Conservation (phyloP, 1,140 invertebrate species). For the Orchestia grillus region DNA sequence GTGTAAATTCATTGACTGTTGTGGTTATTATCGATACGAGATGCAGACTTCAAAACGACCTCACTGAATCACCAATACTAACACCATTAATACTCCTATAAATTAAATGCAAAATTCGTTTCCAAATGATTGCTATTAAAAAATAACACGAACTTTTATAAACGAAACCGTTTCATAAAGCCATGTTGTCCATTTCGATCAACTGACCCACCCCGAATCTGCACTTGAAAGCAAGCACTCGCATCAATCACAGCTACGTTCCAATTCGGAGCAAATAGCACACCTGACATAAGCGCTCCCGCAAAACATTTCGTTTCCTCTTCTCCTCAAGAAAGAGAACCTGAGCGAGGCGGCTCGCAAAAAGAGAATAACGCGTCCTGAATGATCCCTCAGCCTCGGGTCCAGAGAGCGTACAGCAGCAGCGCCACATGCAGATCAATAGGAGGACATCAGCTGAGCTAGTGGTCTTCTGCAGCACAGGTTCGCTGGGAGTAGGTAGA, state of each 20-base stretch:
- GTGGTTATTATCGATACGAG: neutral
- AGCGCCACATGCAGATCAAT: neutral
- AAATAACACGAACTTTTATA: neutral
- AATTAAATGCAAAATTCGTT: neutral
- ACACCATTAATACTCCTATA: neutral
- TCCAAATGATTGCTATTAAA: neutral
- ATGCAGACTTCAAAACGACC: neutral
- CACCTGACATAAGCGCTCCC: neutral
- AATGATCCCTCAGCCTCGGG: constrained; percentile 14
- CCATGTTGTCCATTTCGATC: neutral
- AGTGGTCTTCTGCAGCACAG: neutral
- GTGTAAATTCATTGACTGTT: neutral
- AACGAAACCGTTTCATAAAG: neutral
- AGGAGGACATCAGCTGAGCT: constrained; percentile 26
- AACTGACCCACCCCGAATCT: neutral
- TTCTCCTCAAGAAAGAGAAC: neutral
- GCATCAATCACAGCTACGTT: neutral
- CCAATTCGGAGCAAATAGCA: neutral
- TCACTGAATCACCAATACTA: neutral
- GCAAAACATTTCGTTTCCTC: neutral
- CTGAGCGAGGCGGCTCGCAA: neutral
- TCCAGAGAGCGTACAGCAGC: neutral
- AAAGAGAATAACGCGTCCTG: neutral
- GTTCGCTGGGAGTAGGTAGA: neutral
- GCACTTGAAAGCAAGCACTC: neutral